Conservation (phyloP, 2,113 vertebrate species). For the Myotis brandtii region DNA sequence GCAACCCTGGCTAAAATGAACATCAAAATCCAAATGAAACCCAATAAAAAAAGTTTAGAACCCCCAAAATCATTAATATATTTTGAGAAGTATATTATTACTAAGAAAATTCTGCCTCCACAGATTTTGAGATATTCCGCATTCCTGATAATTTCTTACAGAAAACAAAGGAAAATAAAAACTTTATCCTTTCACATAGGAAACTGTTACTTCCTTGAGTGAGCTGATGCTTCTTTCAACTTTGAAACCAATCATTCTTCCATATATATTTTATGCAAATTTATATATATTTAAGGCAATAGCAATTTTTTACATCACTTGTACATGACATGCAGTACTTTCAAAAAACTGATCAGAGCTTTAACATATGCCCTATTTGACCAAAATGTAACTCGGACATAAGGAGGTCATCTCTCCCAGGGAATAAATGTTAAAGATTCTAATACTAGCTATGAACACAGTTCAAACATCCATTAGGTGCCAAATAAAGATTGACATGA, state of each 20-base stretch:
- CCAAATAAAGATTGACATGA: conserved; percentile 4
- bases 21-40: neutral
- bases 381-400: conserved; percentile 5
- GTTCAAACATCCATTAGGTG: neutral
- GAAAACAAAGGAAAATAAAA: conserved; percentile 4
- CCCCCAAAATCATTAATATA: neutral
- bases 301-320: neutral
- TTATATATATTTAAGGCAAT: conserved; percentile 8
- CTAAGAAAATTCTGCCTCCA: neutral
- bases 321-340: conserved; percentile 11
- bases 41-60: neutral
- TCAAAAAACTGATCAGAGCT: neutral
- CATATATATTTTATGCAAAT: neutral
- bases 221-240: neutral
- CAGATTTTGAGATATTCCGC: neutral
- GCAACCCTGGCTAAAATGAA: neutral
- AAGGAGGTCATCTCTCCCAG: neutral
- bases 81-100: neutral
- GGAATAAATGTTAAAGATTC: neutral
- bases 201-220: conserved; percentile 10
- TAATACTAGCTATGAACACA: neutral
- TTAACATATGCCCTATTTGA: neutral
- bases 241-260: conserved; percentile 18
- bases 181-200: neutral
- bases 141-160: neutral